These are phyloP conservation scores for Ochotona curzoniae DNA, from an alignment of 2,113 vertebrate genomes.

Conservation along the genomic window DNA sequence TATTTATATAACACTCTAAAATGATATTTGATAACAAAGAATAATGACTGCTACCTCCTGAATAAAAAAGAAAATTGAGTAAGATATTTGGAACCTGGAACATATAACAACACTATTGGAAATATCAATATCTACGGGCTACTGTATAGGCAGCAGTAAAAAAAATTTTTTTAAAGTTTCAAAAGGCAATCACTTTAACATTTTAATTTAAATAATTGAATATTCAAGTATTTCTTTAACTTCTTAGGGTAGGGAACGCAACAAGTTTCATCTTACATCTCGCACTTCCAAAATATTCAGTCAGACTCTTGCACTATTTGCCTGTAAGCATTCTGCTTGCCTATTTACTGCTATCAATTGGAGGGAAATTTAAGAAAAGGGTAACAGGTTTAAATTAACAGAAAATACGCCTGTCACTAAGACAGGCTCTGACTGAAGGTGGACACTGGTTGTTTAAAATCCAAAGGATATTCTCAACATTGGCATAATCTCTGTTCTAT, in stretches of 20 bases:
- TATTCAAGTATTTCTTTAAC: conserved; percentile 49
- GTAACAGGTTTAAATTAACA: not conserved
- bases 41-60: conserved; percentile 49
- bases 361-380: conserved; percentile 11
- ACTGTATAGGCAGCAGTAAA: conserved; percentile 13
- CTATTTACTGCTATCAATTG: not conserved
- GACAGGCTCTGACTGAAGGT: not conserved
- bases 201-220: conserved; percentile 53
- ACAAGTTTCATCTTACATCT: not conserved
- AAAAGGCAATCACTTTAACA: conserved; percentile 54
- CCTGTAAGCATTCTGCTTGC: not conserved
- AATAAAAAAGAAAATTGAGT: conserved; percentile 53
- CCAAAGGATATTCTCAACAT: not conserved
- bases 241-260: not conserved
- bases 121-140: conserved; percentile 60
- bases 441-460: not conserved
- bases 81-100: conserved; percentile 48
- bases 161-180: conserved; percentile 54
- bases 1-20: conserved; percentile 47
- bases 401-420: conserved; percentile 10
- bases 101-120: conserved; percentile 46
- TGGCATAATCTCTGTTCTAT: not conserved
- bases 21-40: conserved; percentile 56
- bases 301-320: not conserved
- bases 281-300: conserved; percentile 5